A percentile compares a stretch with the other conserved stretches of the same genome.
These are phyloP conservation scores for Phenganax stokvisi DNA, from an alignment of 92 coral and sea anemone genomes.

Conservation along the genomic window DNA sequence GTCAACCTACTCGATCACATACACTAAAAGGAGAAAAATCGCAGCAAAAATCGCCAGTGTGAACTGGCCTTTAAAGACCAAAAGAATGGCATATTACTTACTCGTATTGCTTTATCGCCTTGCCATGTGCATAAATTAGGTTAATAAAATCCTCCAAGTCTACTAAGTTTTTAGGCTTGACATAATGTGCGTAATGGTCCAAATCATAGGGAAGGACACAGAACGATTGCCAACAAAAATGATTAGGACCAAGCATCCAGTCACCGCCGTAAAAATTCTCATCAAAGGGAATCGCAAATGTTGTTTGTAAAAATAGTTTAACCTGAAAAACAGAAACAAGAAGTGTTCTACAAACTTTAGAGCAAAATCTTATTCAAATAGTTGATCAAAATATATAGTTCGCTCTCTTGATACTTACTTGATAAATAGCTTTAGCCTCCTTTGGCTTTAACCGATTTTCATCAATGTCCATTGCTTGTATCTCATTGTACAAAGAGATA, in stretches of 20 bases:
- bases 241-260: constrained; percentile 83
- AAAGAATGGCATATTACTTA: not conserved
- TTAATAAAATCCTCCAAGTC: constrained; percentile 49
- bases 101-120: constrained; percentile 56
- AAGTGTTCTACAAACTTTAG: no score
- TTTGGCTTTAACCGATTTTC: constrained; percentile 61
- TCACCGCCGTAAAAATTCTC: constrained; percentile 75
- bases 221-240: constrained; percentile 75
- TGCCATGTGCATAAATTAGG: constrained; percentile 43
- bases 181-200: not conserved
- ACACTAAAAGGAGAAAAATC: no score
- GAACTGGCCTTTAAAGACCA: not conserved
- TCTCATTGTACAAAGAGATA: constrained; percentile 44
- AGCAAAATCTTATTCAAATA: no score
- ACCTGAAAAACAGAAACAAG: constrained; percentile 9
- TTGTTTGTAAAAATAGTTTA: constrained; percentile 52
- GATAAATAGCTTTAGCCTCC: constrained; percentile 73
- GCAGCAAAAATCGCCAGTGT: not conserved
- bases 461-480: constrained; percentile 56
- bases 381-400: no score
- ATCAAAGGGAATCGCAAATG: constrained; percentile 63
- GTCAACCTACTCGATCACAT: no score
- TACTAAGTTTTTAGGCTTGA: constrained; percentile 43
- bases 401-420: constrained; percentile 49
- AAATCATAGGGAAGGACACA: constrained; percentile 36